Evolutionary conservation across 2,888 invertebrate genomes (phyloP), one percentile per base, ranked within the genome.

Genomic region (Buathra laborator): DNA sequence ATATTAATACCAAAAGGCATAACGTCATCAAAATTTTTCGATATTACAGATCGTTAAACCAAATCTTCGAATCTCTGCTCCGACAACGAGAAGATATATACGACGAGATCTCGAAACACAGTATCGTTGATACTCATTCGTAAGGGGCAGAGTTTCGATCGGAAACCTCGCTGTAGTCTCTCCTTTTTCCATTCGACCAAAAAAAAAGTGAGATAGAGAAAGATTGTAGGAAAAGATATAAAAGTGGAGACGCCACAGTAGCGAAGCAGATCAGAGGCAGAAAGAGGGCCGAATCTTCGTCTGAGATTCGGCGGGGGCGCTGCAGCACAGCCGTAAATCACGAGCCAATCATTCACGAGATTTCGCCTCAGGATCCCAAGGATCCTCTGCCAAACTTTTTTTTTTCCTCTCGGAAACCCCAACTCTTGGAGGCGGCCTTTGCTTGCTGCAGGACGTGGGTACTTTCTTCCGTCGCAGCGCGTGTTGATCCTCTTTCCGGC

Each of bases 341-440:
- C 89, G 86, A 87, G 77, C 80, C 88, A 88, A 90, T 90, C 90
- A 88, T 87, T 90, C 90, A 89, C 83, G 86, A 89, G 90, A 90
- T 90, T 89, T 83, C 86, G 66, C 86, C 70, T 46, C 19, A 19
- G 84, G 86, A 88, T 86, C 77, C 37, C 79, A 51, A 43, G 80
- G 87, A 88, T 85, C 68, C 81, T 81, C 84, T 88, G 87, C 87
- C 86, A 89, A 87, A 85, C 84, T 85, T 83, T 71, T 79, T 75
- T 80, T 37, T 56, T 59, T 32, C 48, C 46, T 37, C 44, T 53
- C 72, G 56, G 19, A 29, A 51, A 29, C 9, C 48, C 53, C 29
- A n/a, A 19, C 53, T 24, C 51, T 46, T 46, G 70, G n/a, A 62
- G 53, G 24, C 19, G 46, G 70, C 72, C 56, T 62, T 53, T 75